Base-by-base conservation (phyloP, 2,113 vertebrate species). In the Archilochus colubris region DNA sequence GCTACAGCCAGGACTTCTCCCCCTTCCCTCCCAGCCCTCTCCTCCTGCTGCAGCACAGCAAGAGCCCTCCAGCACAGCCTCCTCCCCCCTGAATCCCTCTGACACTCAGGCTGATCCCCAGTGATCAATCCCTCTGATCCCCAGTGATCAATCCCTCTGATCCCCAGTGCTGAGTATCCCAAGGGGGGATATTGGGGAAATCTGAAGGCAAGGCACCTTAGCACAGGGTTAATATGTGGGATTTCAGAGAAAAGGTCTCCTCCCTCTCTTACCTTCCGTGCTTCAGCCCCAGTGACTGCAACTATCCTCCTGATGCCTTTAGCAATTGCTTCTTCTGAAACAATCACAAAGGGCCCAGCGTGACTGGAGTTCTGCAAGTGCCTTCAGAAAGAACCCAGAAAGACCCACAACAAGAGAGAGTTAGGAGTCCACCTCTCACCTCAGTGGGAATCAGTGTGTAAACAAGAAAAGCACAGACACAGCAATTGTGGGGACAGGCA, bases 301-400 rank as follows among this genome's bases (percentile, higher is more conserved):
- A 99, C 99, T 72, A 99, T 99, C 91, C 99, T 98, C 61, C 99
- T 98, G 97, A 99, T 99, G 86, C 99, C 99, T 96, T 99, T 99
- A 83, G 99, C 99, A 91, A 99, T 99, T 36, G 99, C 99, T 97
- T 99, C 99, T 96, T 99, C 99, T 0, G 98, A 99, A 91, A 99
- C 98, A 36, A 99, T 99, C 95, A 99, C 99, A 80, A 99, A 99
- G 16, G 98, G 98, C 9, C 98, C 98, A 5, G 98, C 98, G 0
- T 99, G 99, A 94, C 97, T 89, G 0, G 99, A 99, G 97, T 99
- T 99, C 97, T 96, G 98, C 93, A 99, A 97, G 93, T 99, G 99
- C 92, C 99, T 99, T 95, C 74, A 46, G 89, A 93, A 74, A 96
- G 73, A 95, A 89, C n/a, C 67, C 86, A 79, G 51, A 88, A 63